A percentile compares a stretch with the other conserved stretches of the same genome.
Conservation (phyloP, 2,113 vertebrate species). For the Xyliphius kryptos region DNA sequence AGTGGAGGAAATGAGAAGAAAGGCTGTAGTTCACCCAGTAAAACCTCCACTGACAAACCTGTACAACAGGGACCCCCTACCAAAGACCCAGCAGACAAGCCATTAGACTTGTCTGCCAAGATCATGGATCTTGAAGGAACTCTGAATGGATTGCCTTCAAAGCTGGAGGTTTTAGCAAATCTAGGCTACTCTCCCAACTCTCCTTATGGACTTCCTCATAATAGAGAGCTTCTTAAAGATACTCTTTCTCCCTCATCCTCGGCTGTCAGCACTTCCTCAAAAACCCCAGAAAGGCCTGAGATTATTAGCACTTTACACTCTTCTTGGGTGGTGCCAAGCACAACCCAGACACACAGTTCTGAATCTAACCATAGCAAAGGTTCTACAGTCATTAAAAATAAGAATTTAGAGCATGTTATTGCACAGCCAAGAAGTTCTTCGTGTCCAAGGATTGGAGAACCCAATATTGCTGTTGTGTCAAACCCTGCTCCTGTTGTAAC, state of each 20-base stretch:
- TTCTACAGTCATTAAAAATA: slow-evolving; percentile 67
- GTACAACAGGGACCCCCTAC: slow-evolving; percentile 59
- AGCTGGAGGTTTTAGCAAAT: slow-evolving; percentile 72
- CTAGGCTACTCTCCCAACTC: slow-evolving; percentile 64
- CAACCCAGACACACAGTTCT: slow-evolving; percentile 60
- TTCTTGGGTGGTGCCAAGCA: slow-evolving; percentile 74
- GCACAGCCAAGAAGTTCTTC: slow-evolving; percentile 75
- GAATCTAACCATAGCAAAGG: slow-evolving; percentile 59
- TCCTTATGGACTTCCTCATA: slow-evolving; percentile 61
- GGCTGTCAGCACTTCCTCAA: slow-evolving; percentile 55
- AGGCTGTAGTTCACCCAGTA: slow-evolving; percentile 63
- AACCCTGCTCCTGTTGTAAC: slow-evolving; percentile 55
- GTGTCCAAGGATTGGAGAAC: slow-evolving; percentile 69
- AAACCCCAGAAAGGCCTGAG: slow-evolving; percentile 76
- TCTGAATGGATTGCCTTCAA: slow-evolving; percentile 65
- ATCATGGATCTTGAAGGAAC: slow-evolving; percentile 59
- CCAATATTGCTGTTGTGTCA: slow-evolving; percentile 51
- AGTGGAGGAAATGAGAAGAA: slow-evolving; percentile 67
- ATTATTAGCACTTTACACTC: slow-evolving; percentile 79
- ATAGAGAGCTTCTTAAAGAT: slow-evolving; percentile 75
- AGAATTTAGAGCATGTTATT: slow-evolving; percentile 67
- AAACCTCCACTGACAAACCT: slow-evolving; percentile 63
- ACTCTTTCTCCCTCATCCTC: slow-evolving; percentile 60
- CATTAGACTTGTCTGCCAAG: slow-evolving; percentile 83
- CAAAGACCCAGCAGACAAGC: slow-evolving; percentile 82